Base-by-base conservation (phyloP, 2,113 vertebrate species). In the Mobula hypostoma region DNA sequence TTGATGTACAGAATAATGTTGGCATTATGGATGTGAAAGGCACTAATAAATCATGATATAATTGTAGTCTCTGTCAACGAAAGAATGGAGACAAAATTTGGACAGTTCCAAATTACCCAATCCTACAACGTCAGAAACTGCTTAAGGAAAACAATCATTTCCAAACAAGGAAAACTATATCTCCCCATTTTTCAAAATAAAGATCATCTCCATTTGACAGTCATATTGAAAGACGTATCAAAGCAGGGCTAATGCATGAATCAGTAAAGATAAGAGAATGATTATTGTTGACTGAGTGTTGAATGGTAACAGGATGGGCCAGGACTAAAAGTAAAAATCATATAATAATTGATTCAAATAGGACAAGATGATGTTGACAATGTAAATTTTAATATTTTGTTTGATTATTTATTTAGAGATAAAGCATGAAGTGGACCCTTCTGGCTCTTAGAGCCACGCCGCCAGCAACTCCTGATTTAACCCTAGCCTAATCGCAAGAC, bases 311-410 rank as follows among this genome's bases (percentile, higher is more conserved):
- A 27, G 48, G 9, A 85, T 85, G 9, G 24, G 9, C 56, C 8
- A 85, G 48, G 82, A 58, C 82, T 58, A 85, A 85, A 27, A 29
- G 24, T 8, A 58, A 85, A 61, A 56, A 58, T 29, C 24, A 58
- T 61, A 29, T 58, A 27, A 85, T 85, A 85, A 85, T 61, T 56
- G 82, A 85, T 61, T 85, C 82, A 85, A 85, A 85, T 29, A 29
- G 24, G 48, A 56, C 82, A 61, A 58, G 40, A 27, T 61, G 24
- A 85, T 40, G 79, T 48, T 82, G 79, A 29, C 8, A 12, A 56
- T 48, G 48, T 4, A 48, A 48, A 48, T 48, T 48, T 48, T 48
- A 48, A 48, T 48, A 48, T 48, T 48, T 48, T 48, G 48, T 48
- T 48, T 48, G 48, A 48, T 48, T 48, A 48, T 48, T 48, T 48